Percentiles rank a stretch among this genome's conserved stretches.
Evolutionary conservation across 2,797 vertebrate genomes (phyloP).

Genomic region (Alcedo atthis): DNA sequence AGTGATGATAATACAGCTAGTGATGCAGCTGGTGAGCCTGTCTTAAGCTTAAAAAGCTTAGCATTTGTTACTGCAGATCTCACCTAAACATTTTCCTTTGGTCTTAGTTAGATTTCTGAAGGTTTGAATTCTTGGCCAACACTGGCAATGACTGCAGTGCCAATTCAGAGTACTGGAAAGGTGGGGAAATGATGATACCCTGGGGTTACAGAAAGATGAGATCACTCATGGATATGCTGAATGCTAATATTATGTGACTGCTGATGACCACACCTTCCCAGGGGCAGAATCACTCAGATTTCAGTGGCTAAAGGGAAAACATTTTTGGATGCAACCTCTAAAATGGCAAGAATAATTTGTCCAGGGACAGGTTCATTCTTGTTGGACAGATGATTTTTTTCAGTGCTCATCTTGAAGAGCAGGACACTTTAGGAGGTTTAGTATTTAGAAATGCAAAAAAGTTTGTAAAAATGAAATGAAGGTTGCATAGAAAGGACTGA

Average conservation of each 20-base stretch:
- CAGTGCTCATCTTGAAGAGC: not conserved
- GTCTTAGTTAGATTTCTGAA: not conserved
- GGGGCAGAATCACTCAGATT: slow-evolving; percentile 18
- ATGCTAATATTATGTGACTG: slow-evolving; percentile 35
- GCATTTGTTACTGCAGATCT: not conserved
- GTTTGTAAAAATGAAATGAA: not conserved
- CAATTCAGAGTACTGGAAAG: slow-evolving; percentile 2
- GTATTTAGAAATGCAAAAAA: not conserved
- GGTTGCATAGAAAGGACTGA: not conserved
- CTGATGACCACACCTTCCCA: slow-evolving; percentile 50
- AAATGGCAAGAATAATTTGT: slow-evolving; percentile 34
- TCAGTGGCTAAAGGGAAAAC: not conserved
- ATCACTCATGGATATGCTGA: slow-evolving; percentile 18
- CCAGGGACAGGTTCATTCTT: not conserved
- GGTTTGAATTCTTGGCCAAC: not conserved
- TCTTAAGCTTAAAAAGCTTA: not conserved
- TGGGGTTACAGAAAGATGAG: slow-evolving; percentile 34
- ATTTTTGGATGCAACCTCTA: slow-evolving; percentile 13
- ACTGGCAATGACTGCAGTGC: not conserved
- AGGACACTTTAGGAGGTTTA: not conserved
- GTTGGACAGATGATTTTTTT: not conserved
- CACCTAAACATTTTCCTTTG: not conserved
- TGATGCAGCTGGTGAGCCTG: not conserved
- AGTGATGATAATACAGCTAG: not conserved
- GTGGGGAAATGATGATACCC: slow-evolving; percentile 23